Percentiles rank a stretch among this genome's conserved stretches.
Evolutionary conservation across 1,140 invertebrate genomes (phyloP).

Genomic region (Eubasilissa regina): DNA sequence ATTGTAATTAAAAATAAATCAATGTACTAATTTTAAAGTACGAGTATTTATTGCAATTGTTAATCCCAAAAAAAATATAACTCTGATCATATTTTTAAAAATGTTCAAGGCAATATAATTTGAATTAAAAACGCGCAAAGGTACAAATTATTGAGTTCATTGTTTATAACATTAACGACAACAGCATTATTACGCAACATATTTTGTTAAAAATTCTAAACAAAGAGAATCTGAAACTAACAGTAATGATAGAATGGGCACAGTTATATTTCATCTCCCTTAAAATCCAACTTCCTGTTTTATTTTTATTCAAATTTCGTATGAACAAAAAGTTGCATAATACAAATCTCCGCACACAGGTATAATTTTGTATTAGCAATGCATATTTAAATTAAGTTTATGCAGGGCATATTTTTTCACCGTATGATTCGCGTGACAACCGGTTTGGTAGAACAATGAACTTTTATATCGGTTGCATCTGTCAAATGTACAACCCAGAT

Average conservation of each 20-base stretch:
- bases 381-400: constrained; percentile 58
- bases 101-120: no score
- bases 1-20: no score
- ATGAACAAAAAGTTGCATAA: constrained; percentile 54
- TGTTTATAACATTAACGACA: background rate
- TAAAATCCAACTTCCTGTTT: constrained; percentile 48
- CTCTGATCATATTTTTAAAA: no score
- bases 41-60: no score
- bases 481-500: constrained; percentile 34
- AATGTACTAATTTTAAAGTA: no score
- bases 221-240: constrained; percentile 16
- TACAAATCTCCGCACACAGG: constrained; percentile 49
- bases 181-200: background rate
- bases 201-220: constrained; percentile 10
- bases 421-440: constrained; percentile 43
- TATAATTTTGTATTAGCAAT: constrained; percentile 53
- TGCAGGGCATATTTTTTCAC: constrained; percentile 35
- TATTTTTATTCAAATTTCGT: constrained; percentile 56
- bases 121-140: background rate
- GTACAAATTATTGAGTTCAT: background rate
- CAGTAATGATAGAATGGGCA: background rate
- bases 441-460: constrained; percentile 51
- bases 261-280: constrained; percentile 29
- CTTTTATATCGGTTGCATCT: constrained; percentile 38
- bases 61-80: no score